Base-by-base conservation (phyloP, 1,140 invertebrate genomes). In the Drosophila nigrodunni region DNA sequence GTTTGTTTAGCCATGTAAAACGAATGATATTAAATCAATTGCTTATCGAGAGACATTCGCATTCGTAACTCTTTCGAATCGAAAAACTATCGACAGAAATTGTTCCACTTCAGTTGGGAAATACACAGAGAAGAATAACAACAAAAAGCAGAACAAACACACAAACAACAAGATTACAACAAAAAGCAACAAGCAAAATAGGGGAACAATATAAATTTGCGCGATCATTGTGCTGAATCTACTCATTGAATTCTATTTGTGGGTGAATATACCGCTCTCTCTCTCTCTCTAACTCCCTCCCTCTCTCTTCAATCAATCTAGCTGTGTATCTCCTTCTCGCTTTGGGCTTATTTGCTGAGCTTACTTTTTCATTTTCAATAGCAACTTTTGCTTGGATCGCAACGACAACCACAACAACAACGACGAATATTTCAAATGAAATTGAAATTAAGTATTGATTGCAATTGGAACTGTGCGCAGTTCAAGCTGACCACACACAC, bases 221-320 rank as follows among this genome's bases (percentile, higher is more conserved):
- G 67, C 70, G 82, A 85, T 85, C 81, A 85, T 83, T 85, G 82
- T 77, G 77, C 81, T 83, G 74, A 80, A 78, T 85, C 69, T 73
- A 80, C 69, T 79, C 77, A 80, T 77, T 83, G 64, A 77, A 70
- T 74, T 83, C 34, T 54, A 41, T 68, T 62, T 76, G 67, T 57
- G 37, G 44, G 21, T 55, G 60, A 52, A 81, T 57, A 47, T 61
- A 59, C 41, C 44, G 39, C 13, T 47, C 52, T 52, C 41, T 69
- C 30, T 59, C n/a, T n/a, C 18, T 52, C n/a, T 61, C 34, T 43
- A 7, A 50, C 30, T 64, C 44, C 50, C 10, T 50, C 18, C 60
- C 41, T 54, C 18, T 59, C 46, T 65, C 41, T 13, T 58, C 37
- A 25, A 25, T 25, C 25, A 25, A 25, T 5, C 25, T 30, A 5